phyloP scores from a whole-genome alignment of 2,113 vertebrate species.

The Pseudopodoces humilis region DNA sequence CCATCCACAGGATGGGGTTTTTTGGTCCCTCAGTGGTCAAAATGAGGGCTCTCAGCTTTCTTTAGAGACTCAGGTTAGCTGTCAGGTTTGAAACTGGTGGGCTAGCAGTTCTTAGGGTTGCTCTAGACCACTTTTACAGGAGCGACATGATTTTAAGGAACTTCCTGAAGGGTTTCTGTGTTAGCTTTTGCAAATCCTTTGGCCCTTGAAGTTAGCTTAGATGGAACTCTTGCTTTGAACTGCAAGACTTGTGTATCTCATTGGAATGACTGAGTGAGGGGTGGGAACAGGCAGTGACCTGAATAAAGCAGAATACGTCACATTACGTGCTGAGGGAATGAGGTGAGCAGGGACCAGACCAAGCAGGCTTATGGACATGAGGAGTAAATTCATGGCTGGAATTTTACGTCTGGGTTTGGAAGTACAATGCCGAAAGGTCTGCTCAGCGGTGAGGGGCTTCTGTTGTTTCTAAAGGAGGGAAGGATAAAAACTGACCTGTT shows the following conservation, averaged over 20 bases:
- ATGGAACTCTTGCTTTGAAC: neutral
- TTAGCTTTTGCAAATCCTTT: neutral
- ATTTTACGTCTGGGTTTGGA: neutral
- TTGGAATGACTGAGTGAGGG: neutral
- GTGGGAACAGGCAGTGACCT: neutral
- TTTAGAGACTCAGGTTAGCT: neutral
- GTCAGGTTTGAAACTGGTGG: neutral
- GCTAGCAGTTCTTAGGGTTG: neutral
- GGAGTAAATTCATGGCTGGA: neutral
- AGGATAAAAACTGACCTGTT: neutral
- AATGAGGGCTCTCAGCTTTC: neutral
- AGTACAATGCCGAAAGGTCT: neutral
- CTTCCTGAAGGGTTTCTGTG: neutral
- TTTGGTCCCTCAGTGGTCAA: neutral
- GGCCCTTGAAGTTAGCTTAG: neutral
- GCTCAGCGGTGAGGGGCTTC: neutral
- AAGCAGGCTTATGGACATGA: neutral
- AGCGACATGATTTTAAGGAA: neutral
- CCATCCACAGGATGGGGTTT: neutral
- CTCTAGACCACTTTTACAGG: neutral
- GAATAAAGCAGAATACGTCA: neutral
- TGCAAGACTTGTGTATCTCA: neutral
- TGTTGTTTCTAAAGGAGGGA: neutral
- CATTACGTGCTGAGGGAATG: accelerated
- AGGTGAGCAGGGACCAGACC: neutral